Conservation (phyloP, 2,113 vertebrate genomes). For the Pygoscelis adeliae region DNA sequence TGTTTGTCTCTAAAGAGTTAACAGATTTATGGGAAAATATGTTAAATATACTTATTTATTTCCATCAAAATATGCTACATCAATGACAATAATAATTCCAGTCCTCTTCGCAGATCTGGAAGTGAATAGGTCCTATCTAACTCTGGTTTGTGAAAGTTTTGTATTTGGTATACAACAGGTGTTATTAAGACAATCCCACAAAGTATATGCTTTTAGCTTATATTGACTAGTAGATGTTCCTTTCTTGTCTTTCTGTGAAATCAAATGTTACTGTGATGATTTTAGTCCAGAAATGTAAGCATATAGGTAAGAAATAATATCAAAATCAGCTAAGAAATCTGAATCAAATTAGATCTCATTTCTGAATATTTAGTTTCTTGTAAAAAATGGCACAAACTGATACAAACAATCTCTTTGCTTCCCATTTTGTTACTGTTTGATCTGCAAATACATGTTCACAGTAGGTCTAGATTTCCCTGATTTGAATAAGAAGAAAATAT, state of each 20-base stretch:
- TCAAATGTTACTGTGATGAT: not conserved
- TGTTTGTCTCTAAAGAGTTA: not conserved
- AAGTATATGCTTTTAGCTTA: not conserved
- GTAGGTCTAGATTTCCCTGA: not conserved
- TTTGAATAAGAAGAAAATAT: not conserved
- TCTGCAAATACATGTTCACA: not conserved
- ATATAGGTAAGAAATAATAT: not conserved
- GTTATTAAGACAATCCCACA: not conserved
- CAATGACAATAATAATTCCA: not conserved
- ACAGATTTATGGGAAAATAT: not conserved
- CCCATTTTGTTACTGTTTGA: not conserved
- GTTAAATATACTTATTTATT: not conserved
- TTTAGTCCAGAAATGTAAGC: not conserved
- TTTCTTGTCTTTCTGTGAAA: not conserved
- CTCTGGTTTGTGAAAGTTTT: not conserved
- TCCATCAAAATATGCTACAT: not conserved
- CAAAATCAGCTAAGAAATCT: not conserved
- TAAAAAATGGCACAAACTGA: not conserved
- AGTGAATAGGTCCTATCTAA: not conserved
- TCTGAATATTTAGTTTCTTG: not conserved
- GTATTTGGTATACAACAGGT: not conserved
- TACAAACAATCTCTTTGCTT: not conserved
- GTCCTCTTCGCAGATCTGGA: not conserved
- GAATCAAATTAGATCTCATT: not conserved
- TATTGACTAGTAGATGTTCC: not conserved